Evolutionary conservation across 2,888 invertebrate genomes (phyloP), one percentile per base, ranked within the genome.

Genomic region (Melanargia galathea): DNA sequence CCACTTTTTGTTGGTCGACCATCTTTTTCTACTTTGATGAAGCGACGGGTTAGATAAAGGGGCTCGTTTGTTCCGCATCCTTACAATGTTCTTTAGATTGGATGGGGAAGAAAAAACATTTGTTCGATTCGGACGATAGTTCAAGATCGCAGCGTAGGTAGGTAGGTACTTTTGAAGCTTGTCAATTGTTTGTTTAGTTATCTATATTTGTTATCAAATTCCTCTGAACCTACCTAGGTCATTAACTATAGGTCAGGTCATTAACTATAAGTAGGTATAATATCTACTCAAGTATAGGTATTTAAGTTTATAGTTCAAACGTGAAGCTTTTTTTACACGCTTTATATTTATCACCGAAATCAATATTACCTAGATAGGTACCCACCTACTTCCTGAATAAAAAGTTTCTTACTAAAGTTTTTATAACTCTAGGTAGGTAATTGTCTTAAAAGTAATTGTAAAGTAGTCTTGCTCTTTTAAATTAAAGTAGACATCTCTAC

Each of bases 1-100:
- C 80, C 80, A 77, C 71, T 84, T 88, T 89, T 89, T 89, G 85
- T 84, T 77, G 73, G 74, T 70, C 79, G 73, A 75, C 80, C 81
- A 81, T 81, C 78, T 79, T 83, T 84, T 83, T 83, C 81, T 75
- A 75, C 71, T 77, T 74, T 79, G 78, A 80, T 82, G 82, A 82
- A 73, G 81, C 79, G 79, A 75, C 72, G 75, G 74, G 73, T 81
- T 77, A 78, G 76, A 79, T 79, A 76, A 75, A 76, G 77, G 75
- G 73, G 71, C 66, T 70, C 66, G 72, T 75, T 75, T 73, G 75
- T 76, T 73, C 71, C 71, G 71, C 71, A 69, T 74, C 73, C 70
- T 71, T 72, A 68, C 69, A 66, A 68, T 63, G 67, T 61, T 64
- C 58, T 49, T 66, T 54, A 58, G 57, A 65, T 60, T 60, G 63